These are phyloP conservation scores for Cnemophilus loriae DNA, from an alignment of 2,113 vertebrate species.

Conservation along the genomic window DNA sequence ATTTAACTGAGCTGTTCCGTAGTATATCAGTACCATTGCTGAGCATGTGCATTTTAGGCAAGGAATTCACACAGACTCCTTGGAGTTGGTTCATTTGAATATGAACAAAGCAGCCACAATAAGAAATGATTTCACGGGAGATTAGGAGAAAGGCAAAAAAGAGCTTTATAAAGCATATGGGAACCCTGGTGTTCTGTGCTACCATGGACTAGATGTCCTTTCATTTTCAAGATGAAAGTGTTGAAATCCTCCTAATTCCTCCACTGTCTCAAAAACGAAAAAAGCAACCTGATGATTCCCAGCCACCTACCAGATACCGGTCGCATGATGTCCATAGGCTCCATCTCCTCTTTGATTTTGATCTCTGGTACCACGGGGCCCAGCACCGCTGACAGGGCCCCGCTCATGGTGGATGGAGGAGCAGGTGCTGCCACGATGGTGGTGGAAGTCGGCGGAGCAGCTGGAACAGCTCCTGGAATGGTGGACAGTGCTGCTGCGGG, in stretches of 20 bases:
- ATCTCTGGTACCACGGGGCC: constrained; percentile 82
- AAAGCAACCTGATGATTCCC: not conserved
- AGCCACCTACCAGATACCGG: constrained; percentile 74
- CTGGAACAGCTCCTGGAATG: constrained; percentile 79
- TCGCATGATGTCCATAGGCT: constrained; percentile 83
- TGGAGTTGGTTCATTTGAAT: not conserved
- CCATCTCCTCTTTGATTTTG: constrained; percentile 92
- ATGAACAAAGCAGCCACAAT: not conserved
- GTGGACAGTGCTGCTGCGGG: constrained; percentile 80
- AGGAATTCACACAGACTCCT: not conserved
- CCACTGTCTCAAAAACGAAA: not conserved
- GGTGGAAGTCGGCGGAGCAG: constrained; percentile 78
- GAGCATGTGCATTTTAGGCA: rapidly evolving
- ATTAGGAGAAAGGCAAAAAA: not conserved
- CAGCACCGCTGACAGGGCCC: constrained; percentile 77
- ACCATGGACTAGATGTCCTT: not conserved
- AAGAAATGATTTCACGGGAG: not conserved
- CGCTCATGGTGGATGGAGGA: constrained; percentile 80
- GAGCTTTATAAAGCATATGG: not conserved
- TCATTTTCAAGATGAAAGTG: not conserved
- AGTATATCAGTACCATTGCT: not conserved
- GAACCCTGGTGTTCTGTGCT: not conserved
- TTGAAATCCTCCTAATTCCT: not conserved
- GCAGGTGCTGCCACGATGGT: constrained; percentile 85
- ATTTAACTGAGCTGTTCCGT: not conserved